Conservation (phyloP, 2,113 vertebrate species). For the Amphilophus citrinellus region DNA sequence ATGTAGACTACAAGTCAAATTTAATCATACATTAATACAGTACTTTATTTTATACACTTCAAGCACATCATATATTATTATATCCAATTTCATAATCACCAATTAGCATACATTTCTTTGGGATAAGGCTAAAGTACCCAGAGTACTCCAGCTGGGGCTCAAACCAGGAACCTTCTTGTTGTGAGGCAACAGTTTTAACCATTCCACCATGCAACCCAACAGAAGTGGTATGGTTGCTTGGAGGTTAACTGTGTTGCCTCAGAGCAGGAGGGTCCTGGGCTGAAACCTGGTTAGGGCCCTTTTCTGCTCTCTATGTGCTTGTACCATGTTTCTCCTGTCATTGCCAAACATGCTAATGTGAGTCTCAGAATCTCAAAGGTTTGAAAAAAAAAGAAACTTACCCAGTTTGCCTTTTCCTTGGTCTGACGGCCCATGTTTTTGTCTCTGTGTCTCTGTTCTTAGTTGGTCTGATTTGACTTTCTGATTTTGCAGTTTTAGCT, state of each 20-base stretch:
- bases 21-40: background rate
- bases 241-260: background rate
- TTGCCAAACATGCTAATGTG: background rate
- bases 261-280: background rate
- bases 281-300: background rate
- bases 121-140: background rate
- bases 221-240: background rate
- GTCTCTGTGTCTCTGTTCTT: background rate
- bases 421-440: constrained; percentile 51
- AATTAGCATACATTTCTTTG: background rate
- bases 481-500: constrained; percentile 43
- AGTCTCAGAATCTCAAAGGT: no score
- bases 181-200: background rate
- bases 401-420: constrained; percentile 33
- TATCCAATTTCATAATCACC: background rate
- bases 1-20: background rate
- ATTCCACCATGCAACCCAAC: background rate
- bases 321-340: background rate
- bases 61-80: background rate
- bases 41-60: background rate
- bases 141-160: background rate
- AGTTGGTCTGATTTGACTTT: constrained; percentile 43
- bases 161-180: background rate
- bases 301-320: background rate
- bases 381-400: constrained; percentile 9